Conservation (phyloP, 2,113 vertebrate species). For the Grammatotria lemairii region DNA sequence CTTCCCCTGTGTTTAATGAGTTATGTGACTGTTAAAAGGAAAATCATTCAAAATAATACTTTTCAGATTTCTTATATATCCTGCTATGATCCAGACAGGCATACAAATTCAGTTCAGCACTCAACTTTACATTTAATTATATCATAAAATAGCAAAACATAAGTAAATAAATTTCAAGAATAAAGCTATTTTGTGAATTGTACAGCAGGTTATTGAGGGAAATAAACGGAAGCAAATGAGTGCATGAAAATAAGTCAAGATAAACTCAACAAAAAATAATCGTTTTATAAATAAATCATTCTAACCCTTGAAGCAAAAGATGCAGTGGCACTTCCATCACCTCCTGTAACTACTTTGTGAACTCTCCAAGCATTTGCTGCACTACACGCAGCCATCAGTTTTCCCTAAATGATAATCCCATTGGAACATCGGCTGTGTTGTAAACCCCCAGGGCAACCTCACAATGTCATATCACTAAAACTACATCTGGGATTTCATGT, state of each 20-base stretch:
- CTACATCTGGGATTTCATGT: neutral
- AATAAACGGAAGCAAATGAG: neutral
- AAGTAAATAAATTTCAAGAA: neutral
- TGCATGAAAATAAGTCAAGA: neutral
- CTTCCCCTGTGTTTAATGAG: neutral
- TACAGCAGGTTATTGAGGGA: neutral
- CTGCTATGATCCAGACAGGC: neutral
- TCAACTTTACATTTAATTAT: neutral
- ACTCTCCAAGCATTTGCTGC: conserved; percentile 5
- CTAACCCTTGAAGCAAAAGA: neutral
- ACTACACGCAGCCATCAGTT: conserved; percentile 42
- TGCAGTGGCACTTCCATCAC: conserved; percentile 19
- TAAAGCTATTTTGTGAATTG: neutral
- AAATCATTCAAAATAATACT: neutral
- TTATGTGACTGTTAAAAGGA: neutral
- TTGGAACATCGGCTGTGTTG: conserved; percentile 1
- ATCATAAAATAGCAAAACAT: neutral
- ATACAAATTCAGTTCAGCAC: neutral
- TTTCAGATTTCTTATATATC: neutral
- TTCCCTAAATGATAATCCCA: conserved; percentile 36
- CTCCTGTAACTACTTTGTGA: conserved; percentile 18
- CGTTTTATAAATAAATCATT: conserved; percentile 34
- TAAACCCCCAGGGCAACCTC: neutral
- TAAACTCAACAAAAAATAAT: neutral
- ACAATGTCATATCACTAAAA: neutral